Evolutionary conservation across 2,797 vertebrate species (phyloP).

Genomic region (Phrynocephalus guinanensis): DNA sequence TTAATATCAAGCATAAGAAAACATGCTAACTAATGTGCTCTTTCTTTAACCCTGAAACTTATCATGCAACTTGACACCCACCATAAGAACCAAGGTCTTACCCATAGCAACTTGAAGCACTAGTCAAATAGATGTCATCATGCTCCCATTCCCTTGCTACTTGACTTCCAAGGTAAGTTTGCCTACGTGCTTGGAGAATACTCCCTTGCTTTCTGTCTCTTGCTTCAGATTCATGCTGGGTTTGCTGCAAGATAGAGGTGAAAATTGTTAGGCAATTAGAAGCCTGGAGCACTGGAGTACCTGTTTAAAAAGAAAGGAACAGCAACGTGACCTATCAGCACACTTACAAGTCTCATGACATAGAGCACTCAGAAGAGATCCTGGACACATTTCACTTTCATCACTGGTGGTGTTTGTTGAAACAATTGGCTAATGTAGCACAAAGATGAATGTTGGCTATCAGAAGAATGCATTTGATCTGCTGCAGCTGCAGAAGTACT

Average conservation of each 20-base stretch:
- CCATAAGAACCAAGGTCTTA: slow-evolving; percentile 35
- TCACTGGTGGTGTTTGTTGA: slow-evolving; percentile 11
- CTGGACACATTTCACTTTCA: background rate
- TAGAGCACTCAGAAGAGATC: slow-evolving; percentile 10
- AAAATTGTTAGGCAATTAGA: background rate
- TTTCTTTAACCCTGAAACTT: background rate
- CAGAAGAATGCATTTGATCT: slow-evolving; percentile 24
- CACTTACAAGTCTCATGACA: slow-evolving; percentile 8
- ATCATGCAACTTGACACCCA: background rate
- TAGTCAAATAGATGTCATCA: slow-evolving; percentile 19
- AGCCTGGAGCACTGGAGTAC: background rate
- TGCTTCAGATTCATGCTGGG: background rate
- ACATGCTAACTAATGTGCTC: background rate
- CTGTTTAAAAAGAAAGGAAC: slow-evolving; percentile 12
- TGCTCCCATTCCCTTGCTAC: slow-evolving; percentile 18
- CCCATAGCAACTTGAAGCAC: slow-evolving; percentile 43
- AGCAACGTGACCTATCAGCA: slow-evolving; percentile 24
- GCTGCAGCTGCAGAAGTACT: background rate
- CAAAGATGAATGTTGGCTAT: background rate
- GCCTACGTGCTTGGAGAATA: background rate
- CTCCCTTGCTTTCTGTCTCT: background rate
- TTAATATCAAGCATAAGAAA: slow-evolving; percentile 13
- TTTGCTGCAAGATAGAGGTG: background rate
- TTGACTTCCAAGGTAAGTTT: slow-evolving; percentile 17
- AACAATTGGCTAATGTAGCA: slow-evolving; percentile 10